Evolutionary conservation across 2,113 vertebrate genomes (phyloP), one percentile per base, ranked within the genome.

Genomic region (Nesoenas mayeri): DNA sequence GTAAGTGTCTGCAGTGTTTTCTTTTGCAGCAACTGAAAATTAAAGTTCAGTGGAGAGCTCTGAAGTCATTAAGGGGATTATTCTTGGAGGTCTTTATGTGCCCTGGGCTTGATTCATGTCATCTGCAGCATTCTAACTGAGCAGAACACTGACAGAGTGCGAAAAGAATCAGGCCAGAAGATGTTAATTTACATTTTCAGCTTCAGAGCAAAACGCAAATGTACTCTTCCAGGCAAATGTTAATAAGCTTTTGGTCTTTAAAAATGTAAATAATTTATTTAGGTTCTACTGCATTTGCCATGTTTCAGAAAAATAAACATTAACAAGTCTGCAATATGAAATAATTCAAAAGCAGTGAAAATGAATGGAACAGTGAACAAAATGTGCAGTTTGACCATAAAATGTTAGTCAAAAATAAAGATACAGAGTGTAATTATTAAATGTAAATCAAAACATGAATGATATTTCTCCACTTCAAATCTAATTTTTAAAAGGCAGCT

Each of bases 241-340:
- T 95, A 93, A 78, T 89, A 85, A 91, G 83, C 28, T 94, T 95
- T 64, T 86, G 80, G 64, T 82, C 74, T 97, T 96, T 91, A 71
- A 93, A 96, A 96, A 93, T 61, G 56, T 95, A 79, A 97, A 93
- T 73, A 90, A 65, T 58, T 95, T 96, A 94, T 60, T 87, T 74
- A 83, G 48, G 18, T 95, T 77, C 40, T 79, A 31, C 75, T 71
- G 71, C 58, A 38, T 65, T 94, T 95, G 34, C 72, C 21, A 13
- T 29, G 77, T 95, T 96, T 91, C 57, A 93, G 73, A 96, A 70
- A 42, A 79, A 29, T 53, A 94, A 94, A 89, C 5, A 15, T 53
- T 70, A 93, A 87, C 26, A 79, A 29, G 12, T 85, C 25, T 25
- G 28, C 44, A 82, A 13, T 31, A 50, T 8, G 22, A 88, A 83